Conservation (phyloP, 2,888 invertebrate genomes). For the Megamerina dolium region DNA sequence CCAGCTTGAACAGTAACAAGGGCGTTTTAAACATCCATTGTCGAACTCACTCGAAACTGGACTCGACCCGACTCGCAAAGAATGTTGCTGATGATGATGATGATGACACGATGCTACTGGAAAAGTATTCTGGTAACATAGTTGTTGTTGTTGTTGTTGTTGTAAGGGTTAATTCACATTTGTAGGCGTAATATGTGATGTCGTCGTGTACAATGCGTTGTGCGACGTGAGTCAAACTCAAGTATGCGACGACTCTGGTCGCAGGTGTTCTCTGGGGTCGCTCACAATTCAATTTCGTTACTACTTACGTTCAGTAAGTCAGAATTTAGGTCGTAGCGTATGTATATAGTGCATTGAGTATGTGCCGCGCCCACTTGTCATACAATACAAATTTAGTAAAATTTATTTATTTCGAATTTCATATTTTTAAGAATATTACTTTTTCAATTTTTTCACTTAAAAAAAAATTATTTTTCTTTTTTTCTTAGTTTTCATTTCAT, state of each 20-base stretch:
- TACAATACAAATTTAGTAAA: too few relatives aligned
- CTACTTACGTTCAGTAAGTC: too few relatives aligned
- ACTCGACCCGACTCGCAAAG: background rate
- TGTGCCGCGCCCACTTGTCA: conserved; percentile 2
- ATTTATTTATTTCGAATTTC: too few relatives aligned
- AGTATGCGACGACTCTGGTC: too few relatives aligned
- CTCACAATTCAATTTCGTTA: background rate
- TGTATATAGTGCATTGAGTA: background rate
- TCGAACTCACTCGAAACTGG: conserved; percentile 1
- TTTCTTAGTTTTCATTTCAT: conserved; percentile 1
- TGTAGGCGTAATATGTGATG: background rate
- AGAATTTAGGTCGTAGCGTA: too few relatives aligned
- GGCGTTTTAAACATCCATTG: conserved; percentile 5
- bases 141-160: background rate
- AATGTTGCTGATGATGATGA: too few relatives aligned
- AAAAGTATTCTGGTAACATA: background rate
- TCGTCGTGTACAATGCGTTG: too few relatives aligned
- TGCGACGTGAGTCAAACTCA: too few relatives aligned
- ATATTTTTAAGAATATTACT: too few relatives aligned
- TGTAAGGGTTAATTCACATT: too few relatives aligned
- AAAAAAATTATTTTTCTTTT: conserved; percentile 1
- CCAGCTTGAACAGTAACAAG: conserved; percentile 4
- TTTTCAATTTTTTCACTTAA: too few relatives aligned
- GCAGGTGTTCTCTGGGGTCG: background rate
- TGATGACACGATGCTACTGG: too few relatives aligned